Base-by-base conservation (phyloP, 2,113 vertebrate species). In the Heterochromis multidens region DNA sequence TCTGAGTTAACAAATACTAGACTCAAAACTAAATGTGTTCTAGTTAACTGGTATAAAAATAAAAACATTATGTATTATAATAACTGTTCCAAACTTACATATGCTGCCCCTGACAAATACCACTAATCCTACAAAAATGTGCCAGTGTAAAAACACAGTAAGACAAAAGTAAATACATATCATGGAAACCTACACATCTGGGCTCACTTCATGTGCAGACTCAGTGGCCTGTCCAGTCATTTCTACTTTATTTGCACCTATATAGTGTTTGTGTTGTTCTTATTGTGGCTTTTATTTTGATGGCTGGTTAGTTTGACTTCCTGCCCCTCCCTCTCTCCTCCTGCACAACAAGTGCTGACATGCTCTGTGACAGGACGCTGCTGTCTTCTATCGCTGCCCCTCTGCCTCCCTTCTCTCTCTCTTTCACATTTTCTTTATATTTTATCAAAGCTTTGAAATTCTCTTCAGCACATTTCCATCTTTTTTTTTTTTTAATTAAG, bases 281-380 rank as follows among this genome's bases (percentile, higher is more conserved):
- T 60, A 1, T 4, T 19, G 4, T 37, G n/a, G 59, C 67, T 88
- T 92, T 93, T 93, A 90, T 87, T 91, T 88, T 90, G 81, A 80
- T 1, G 21, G 21, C 0, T 2, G 23, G 19, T 0, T 8, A 4
- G 9, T 12, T 13, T 54, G 54, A 61, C 76, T 82, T 90, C 81
- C 56, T 16, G 5, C 2, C 43, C 67, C 67, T 49, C 17, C 33
- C 54, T 56, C 87, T 80, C 76, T 80, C 16, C 27, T 52, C 37
- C 56, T 72, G 65, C 78, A 81, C 81, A 90, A 95, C 95, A 95
- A 94, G 95, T 93, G 93, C 93, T 78, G 93, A 95, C 95, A 95
- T 95, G 95, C 89, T 88, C 84, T 58, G 6, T 3, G 6, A 40
- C 81, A 67, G 80, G 88, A 88, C 62, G 77, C 56, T 46, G n/a